phyloP scores from a whole-genome alignment of 2,888 invertebrate species.

The Bursaphelenchus okinawaensis region DNA sequence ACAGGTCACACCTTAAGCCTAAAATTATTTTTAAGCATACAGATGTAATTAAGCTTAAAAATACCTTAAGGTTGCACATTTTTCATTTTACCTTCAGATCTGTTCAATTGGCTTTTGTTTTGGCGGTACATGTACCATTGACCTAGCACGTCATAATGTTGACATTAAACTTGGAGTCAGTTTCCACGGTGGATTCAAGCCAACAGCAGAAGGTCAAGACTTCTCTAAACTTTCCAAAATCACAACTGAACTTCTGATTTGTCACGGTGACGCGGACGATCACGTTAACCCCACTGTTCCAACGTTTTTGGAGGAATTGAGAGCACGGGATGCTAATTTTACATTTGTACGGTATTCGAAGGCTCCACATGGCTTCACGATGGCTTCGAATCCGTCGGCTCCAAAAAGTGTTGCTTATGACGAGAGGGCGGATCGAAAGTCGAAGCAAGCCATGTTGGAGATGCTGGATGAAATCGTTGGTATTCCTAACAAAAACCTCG shows the following conservation, averaged over 20 bases:
- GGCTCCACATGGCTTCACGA: constrained; percentile 46
- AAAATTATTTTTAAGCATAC: too few relatives aligned
- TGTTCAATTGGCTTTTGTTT: constrained; percentile 50
- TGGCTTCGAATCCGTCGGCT: constrained; percentile 23
- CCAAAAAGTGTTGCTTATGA: constrained; percentile 36
- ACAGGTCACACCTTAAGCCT: too few relatives aligned
- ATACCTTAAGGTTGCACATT: too few relatives aligned
- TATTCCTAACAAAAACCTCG: constrained; percentile 1
- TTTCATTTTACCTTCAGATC: too few relatives aligned
- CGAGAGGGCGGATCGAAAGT: constrained; percentile 32
- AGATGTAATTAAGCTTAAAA: too few relatives aligned
- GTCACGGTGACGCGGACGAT: constrained; percentile 24
- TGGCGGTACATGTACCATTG: constrained; percentile 47
- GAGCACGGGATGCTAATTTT: constrained; percentile 42
- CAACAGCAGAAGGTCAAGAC: constrained; percentile 32
- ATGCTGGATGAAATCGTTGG: constrained; percentile 26
- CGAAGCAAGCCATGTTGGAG: constrained; percentile 31
- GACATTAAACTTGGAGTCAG: constrained; percentile 40
- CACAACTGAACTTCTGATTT: constrained; percentile 27
- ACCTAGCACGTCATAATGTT: constrained; percentile 38
- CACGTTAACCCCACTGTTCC: constrained; percentile 14
- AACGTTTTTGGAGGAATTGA: constrained; percentile 33
- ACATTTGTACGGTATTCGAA: constrained; percentile 38
- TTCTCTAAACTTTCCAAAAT: constrained; percentile 21
- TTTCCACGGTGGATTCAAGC: constrained; percentile 46